phyloP scores from a whole-genome alignment of 2,113 vertebrate genomes.

The Arizona elegans region DNA sequence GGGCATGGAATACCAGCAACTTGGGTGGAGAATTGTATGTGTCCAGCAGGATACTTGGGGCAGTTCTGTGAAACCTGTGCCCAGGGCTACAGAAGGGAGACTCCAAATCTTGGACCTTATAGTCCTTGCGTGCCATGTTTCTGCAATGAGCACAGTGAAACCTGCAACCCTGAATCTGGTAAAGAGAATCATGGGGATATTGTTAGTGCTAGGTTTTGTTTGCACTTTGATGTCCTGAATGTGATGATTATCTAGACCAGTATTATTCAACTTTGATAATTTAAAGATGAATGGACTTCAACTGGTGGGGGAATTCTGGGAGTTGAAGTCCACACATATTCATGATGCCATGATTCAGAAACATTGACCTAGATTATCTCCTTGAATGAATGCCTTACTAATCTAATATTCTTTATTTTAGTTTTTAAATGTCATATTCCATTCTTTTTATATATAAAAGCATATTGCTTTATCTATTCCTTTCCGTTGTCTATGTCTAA shows the following conservation, averaged over 20 bases:
- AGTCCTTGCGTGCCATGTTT: conserved; percentile 87
- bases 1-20: conserved; percentile 74
- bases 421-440: neutral
- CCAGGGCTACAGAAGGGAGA: conserved; percentile 81
- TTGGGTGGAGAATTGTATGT: conserved; percentile 93
- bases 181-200: conserved; percentile 16
- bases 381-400: neutral
- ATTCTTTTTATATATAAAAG: neutral
- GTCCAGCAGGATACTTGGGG: conserved; percentile 86
- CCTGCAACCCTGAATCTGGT: conserved; percentile 84
- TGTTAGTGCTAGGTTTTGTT: accelerated
- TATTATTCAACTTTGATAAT: neutral
- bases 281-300: neutral
- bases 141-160: conserved; percentile 90
- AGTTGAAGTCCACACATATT: neutral
- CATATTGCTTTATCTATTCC: neutral
- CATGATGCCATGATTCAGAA: neutral
- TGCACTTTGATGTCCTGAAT: neutral
- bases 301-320: neutral
- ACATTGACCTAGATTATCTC: neutral
- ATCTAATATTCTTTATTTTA: neutral
- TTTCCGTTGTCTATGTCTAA: neutral
- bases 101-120: conserved; percentile 76
- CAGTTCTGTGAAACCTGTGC: conserved; percentile 92
- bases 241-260: neutral